A percentile compares a stretch with the other conserved stretches of the same genome.
These are phyloP conservation scores for Calcarius lapponicus DNA, from an alignment of 2,797 vertebrate genomes.

Conservation along the genomic window DNA sequence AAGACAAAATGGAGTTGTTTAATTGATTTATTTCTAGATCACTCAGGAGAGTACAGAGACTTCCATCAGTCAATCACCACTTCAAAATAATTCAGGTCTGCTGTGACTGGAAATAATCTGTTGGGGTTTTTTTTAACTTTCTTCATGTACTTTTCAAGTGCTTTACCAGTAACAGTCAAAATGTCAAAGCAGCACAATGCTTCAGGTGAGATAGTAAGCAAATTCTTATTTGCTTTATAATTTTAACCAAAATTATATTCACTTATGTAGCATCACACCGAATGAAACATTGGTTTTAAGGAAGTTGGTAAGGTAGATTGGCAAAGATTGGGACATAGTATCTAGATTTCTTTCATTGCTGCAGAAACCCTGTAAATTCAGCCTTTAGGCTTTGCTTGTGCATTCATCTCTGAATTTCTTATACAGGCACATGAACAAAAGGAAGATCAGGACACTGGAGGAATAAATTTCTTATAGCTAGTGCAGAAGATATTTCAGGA, in stretches of 20 bases:
- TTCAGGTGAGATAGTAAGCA: not conserved
- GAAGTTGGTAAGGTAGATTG: not conserved
- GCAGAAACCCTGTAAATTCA: not conserved
- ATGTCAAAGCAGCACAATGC: not conserved
- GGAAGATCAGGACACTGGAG: not conserved
- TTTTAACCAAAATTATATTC: not conserved
- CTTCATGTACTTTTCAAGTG: not conserved
- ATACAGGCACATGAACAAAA: not conserved
- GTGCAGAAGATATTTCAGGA: not conserved
- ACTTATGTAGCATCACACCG: not conserved
- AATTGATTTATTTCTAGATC: not conserved
- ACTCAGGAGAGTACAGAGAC: not conserved
- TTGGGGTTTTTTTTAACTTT: fast-evolving
- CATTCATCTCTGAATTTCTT: not conserved
- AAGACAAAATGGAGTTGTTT: not conserved
- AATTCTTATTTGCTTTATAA: not conserved
- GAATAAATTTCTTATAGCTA: not conserved
- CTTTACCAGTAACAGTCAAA: not conserved
- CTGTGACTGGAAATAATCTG: not conserved
- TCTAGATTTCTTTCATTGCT: not conserved
- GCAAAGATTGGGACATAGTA: not conserved
- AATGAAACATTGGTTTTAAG: not conserved
- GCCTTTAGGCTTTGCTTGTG: not conserved
- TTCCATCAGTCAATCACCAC: not conserved
- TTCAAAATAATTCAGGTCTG: not conserved